These are phyloP conservation scores for Hassar affinis DNA, from an alignment of 2,113 vertebrate species.

Conservation along the genomic window DNA sequence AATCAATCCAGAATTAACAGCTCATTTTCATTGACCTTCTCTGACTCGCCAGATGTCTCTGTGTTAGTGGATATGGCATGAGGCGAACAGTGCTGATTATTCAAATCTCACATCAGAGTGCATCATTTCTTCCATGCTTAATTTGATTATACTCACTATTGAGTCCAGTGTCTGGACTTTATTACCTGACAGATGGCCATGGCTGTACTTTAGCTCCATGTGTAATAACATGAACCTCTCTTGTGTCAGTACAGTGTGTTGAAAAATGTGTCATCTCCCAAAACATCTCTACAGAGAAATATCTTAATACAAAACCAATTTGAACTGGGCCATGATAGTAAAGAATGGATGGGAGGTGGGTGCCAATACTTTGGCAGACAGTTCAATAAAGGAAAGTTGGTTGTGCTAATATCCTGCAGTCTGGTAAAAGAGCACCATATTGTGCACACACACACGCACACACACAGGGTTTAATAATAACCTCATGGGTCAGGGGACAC, in stretches of 20 bases:
- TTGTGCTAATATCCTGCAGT: background rate
- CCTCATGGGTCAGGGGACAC: conserved; percentile 56
- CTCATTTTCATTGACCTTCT: background rate
- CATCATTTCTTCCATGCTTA: conserved; percentile 38
- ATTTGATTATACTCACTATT: conserved; percentile 41
- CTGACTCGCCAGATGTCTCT: background rate
- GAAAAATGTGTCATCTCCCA: background rate
- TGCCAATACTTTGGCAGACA: background rate
- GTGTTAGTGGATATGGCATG: background rate
- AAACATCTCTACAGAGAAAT: background rate
- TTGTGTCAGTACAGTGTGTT: background rate
- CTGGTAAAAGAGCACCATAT: background rate
- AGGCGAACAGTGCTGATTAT: conserved; percentile 32
- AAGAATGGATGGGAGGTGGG: background rate
- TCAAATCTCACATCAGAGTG: conserved; percentile 18
- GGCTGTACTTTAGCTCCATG: conserved; percentile 15
- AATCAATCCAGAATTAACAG: background rate
- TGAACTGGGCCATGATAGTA: background rate
- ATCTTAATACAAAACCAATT: background rate
- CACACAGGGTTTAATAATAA: conserved; percentile 57
- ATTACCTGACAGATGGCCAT: conserved; percentile 38
- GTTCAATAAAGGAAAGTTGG: background rate
- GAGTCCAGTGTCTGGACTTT: conserved; percentile 18
- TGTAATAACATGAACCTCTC: conserved; percentile 31
- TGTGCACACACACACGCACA: background rate